Evolutionary conservation across 2,797 vertebrate species (phyloP), one percentile per base, ranked within the genome.

Genomic region (Adrianichthys oophorus): DNA sequence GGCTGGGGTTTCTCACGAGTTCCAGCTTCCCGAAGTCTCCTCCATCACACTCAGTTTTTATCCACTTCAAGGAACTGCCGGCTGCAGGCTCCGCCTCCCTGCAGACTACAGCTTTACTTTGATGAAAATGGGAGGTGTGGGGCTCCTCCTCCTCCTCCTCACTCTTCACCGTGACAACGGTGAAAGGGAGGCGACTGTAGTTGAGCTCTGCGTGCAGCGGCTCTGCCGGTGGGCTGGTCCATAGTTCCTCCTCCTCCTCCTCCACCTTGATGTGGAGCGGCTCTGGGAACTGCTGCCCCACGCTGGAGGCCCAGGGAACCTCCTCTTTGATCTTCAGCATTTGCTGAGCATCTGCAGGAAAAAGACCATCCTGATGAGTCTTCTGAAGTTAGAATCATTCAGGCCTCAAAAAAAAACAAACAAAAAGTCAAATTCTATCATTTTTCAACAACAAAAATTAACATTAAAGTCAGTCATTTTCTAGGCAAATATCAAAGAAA

Each of bases 61-160:
- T 59, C 1, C 49, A 29, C n/a, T 42, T 41, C 40, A 21, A 15
- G 7, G 26, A 63, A 43, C 55, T 56, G 19, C 43, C 29, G 5
- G 7, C 42, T 4, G 41, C 5, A 60, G n/a, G 29, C 12, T 67
- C 13, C 32, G 26, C 17, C 19, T 24, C 55, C 32, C 24, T n/a
- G 29, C 12, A 5, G 4, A 55, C 55, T 18, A 43, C 5, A n/a
- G 41, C 42, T 46, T 45, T 48, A 12, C 44, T 73, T 16, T 60
- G 60, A 60, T 56, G 4, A 56, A 59, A 26, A 24, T 49, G 54
- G 16, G 24, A 7, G 7, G 18, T 26, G 37, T 48, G 42, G 17
- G 42, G 49, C 54, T 55, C 48, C 42, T 67, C 70, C 62, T 72
- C 55, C 5, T 59, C 54, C 46, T 52, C 46, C 52, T 72, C 55